Percentiles rank a stretch among this genome's conserved stretches.
phyloP scores from a whole-genome alignment of 2,113 vertebrate genomes.

The Apteryx owenii region DNA sequence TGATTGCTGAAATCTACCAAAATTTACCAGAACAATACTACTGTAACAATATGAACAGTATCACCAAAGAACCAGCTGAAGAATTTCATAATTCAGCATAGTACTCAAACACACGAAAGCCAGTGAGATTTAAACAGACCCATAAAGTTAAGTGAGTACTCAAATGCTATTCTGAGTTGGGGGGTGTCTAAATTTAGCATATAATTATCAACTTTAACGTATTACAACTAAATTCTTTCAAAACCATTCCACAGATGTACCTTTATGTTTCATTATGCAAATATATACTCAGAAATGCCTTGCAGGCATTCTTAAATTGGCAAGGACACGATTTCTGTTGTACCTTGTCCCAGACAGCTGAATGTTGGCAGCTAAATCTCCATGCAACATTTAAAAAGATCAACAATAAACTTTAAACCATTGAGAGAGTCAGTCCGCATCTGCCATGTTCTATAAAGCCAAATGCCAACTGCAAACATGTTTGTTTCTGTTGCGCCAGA shows the following conservation, averaged over 20 bases:
- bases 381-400: conserved; percentile 53
- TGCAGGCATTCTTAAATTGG: conserved; percentile 52
- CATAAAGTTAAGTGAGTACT: neutral
- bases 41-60: neutral
- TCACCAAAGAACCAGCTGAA: neutral
- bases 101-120: neutral
- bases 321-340: conserved; percentile 47
- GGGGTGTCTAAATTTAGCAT: neutral
- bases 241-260: conserved; percentile 30
- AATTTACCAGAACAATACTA: neutral
- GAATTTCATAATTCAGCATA: neutral
- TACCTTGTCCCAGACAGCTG: conserved; percentile 30
- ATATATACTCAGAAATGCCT: conserved; percentile 52
- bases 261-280: conserved; percentile 55
- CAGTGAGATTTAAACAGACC: neutral
- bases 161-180: neutral
- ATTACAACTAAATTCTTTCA: conserved; percentile 16
- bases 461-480: conserved; percentile 55
- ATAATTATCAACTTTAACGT: conserved; percentile 16
- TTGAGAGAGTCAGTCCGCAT: conserved; percentile 3
- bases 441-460: conserved; percentile 59
- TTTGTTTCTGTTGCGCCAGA: neutral
- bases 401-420: conserved; percentile 53
- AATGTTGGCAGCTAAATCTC: conserved; percentile 62
- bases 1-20: neutral